Base-by-base conservation (phyloP, 2,888 invertebrate genomes). In the Orthosia incerta region DNA sequence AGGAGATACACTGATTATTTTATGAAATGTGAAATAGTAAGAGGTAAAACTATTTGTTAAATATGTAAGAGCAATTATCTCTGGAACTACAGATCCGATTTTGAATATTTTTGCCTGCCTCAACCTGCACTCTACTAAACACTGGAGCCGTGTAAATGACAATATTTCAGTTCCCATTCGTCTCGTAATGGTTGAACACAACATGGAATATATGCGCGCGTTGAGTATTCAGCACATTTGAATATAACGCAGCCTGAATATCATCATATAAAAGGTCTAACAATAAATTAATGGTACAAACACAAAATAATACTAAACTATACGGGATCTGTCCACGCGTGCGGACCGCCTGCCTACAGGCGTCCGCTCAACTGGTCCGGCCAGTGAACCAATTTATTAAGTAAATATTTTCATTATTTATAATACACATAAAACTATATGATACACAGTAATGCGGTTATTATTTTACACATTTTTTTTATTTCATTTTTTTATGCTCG, bases 401-500 rank as follows among this genome's bases (percentile, higher is more conserved):
- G 79, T 86, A 80, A 83, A 79, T 76, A 81, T 80, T 66, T 80
- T 84, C 61, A 84, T 85, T 82, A 80, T 86, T 79, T 85, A 86
- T 88, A 89, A 90, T 92, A 93, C 91, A 94, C 91, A 90, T 92
- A 92, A 89, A 89, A 87, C 92, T 94, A 94, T 94, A 94, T 92
- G 90, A 92, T 93, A 94, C 93, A 94, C 82, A 86, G 85, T 89
- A 88, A 88, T 86, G 86, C 87, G 87, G 89, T 90, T 90, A 91
- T 91, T 89, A 86, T 88, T 92, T 93, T 90, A 93, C 86, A 86
- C 86, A 88, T 78, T 75, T 82, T 79, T 82, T 86, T 79, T 77
- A 76, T 83, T 81, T 76, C 45, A 74, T 78, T 83, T 81, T n/a
- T 84, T 85, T 77, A 81, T 83, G 73, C 71, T 79, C 74, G 53